Base-by-base conservation (phyloP, 2,113 vertebrate species). In the Ammospiza caudacuta region DNA sequence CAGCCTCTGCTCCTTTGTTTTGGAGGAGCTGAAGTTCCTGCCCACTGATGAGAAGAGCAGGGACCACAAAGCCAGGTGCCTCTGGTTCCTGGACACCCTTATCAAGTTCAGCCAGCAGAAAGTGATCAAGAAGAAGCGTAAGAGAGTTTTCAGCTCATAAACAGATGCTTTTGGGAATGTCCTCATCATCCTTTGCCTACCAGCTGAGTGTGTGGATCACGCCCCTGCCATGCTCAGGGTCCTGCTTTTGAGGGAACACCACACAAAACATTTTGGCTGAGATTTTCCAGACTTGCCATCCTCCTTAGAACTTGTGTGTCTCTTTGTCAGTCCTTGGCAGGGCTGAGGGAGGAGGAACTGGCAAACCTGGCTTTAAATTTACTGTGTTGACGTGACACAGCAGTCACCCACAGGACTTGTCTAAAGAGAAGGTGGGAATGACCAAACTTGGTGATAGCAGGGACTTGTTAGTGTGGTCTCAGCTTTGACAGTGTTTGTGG, bases 31-130 rank as follows among this genome's bases (percentile, higher is more conserved):
- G 84, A 98, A 98, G 84, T 97, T 84, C 39, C 63, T 99, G 92
- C 98, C 98, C 35, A 27, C 66, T 28, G 88, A 84, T 9, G 95
- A 95, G 33, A 97, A 91, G 91, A 97, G 81, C 11, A 97, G 98
- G 84, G 98, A 99, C 68, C 97, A 89, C 80, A 98, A 95, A 49
- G 97, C 98, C 4, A 97, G 98, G 21, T 99, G 98, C 59, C 93
- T 98, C 54, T 99, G 98, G 98, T 99, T 99, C 86, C 96, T 99
- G 63, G 98, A 98, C 29, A 93, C 97, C 46, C 98, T 99, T 35
- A 89, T 99, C 80, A 99, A 96, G 94, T 96, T 99, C 87, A 97
- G 97, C 37, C 94, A 86, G 11, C 95, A 98, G 90, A 99, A 92
- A 89, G 94, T 84, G 54, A 92, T 99, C 72, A 97, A 91, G 79